phyloP scores from a whole-genome alignment of 30 jellyfish, hydroid and myxozoan species.

The Mastigias papua region DNA sequence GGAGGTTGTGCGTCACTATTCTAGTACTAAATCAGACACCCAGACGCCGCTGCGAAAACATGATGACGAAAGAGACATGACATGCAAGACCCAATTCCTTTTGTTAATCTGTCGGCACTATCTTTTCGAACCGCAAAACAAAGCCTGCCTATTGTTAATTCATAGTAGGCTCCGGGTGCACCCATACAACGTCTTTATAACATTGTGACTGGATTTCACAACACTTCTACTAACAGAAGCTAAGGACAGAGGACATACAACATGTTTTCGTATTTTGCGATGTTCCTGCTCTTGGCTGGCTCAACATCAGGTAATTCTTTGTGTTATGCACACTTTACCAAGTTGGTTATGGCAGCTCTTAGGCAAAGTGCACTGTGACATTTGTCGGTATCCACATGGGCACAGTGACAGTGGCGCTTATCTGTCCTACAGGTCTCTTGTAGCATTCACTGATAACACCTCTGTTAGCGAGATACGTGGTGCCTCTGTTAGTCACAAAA shows the following conservation, averaged over 20 bases:
- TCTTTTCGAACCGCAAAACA: conserved; percentile 11
- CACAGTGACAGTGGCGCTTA: too few relatives aligned
- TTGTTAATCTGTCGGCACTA: conserved; percentile 55
- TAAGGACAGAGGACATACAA: not conserved
- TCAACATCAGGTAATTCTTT: not conserved
- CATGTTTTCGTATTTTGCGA: not conserved
- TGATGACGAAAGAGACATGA: not conserved
- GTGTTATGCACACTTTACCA: not conserved
- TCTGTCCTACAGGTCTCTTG: too few relatives aligned
- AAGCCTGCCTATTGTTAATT: conserved; percentile 36
- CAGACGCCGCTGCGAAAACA: too few relatives aligned
- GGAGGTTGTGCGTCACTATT: too few relatives aligned
- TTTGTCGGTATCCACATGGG: too few relatives aligned
- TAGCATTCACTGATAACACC: too few relatives aligned
- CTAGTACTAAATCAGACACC: too few relatives aligned
- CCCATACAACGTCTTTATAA: not conserved
- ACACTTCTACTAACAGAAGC: not conserved
- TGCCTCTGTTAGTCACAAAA: too few relatives aligned
- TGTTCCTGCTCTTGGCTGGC: not conserved
- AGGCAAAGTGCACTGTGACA: too few relatives aligned
- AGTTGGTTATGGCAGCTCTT: too few relatives aligned
- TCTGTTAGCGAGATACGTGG: too few relatives aligned
- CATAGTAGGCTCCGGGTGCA: conserved; percentile 1
- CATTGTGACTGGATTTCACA: not conserved
- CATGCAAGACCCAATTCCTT: conserved; percentile 14